These are phyloP conservation scores for Apotomis capreana DNA, from an alignment of 2,888 invertebrate genomes.

Conservation along the genomic window DNA sequence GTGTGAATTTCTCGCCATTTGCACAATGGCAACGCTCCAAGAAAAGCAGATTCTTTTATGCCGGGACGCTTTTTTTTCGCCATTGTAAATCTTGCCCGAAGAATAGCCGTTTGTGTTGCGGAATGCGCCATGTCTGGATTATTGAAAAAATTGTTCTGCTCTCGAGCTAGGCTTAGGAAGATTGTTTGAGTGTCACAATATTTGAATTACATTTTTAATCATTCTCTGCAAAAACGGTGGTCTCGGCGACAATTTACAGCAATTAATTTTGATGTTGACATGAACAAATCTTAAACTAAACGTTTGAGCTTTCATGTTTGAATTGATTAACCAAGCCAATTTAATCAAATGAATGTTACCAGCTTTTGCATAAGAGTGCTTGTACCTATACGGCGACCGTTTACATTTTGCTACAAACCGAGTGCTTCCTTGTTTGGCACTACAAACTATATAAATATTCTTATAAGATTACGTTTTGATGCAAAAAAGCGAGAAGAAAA, in stretches of 20 bases:
- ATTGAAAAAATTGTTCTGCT: slow-evolving; percentile 47
- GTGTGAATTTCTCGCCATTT: slow-evolving; percentile 38
- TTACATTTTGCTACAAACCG: no score
- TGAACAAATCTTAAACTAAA: no score
- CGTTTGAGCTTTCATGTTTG: no score
- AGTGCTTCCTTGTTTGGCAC: no score
- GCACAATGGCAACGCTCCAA: slow-evolving; percentile 47
- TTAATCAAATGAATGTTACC: no score
- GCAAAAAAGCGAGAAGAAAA: neutral
- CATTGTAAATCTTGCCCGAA: slow-evolving; percentile 62
- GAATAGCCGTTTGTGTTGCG: slow-evolving; percentile 56
- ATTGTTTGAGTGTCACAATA: slow-evolving; percentile 11
- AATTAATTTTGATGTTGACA: no score
- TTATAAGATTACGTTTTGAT: neutral
- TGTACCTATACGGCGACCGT: no score
- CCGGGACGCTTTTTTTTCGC: slow-evolving; percentile 46
- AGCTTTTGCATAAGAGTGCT: no score
- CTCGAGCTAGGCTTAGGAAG: slow-evolving; percentile 12
- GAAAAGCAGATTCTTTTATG: slow-evolving; percentile 46
- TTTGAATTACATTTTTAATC: neutral
- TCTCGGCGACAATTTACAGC: neutral
- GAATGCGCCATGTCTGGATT: slow-evolving; percentile 51
- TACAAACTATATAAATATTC: no score
- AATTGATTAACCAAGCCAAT: no score
- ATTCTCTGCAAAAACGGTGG: neutral